Evolutionary conservation across 2,888 invertebrate genomes (phyloP).

Genomic region (Oscheius onirici): DNA sequence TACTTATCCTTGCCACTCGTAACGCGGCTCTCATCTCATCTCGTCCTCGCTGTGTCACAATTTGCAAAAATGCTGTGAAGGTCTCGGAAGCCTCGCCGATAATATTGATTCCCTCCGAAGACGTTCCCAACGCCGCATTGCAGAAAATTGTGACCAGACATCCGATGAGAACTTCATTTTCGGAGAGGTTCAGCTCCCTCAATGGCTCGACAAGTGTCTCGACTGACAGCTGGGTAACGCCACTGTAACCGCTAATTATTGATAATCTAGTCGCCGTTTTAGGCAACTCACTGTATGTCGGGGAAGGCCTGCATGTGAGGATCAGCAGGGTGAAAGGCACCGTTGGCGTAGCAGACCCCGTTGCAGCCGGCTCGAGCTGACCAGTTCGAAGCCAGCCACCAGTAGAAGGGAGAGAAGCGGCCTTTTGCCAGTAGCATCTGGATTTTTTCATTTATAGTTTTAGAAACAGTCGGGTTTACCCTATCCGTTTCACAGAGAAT

Average conservation of each 20-base stretch:
- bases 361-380: slow-evolving; percentile 37
- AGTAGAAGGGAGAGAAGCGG: slow-evolving; percentile 64
- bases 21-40: slow-evolving; percentile 33
- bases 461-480: slow-evolving; percentile 21
- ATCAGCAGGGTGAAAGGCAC: slow-evolving; percentile 60
- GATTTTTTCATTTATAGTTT: neutral
- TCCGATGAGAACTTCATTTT: slow-evolving; percentile 45
- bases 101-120: slow-evolving; percentile 17
- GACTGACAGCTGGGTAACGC: slow-evolving; percentile 41
- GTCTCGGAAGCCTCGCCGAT: slow-evolving; percentile 36
- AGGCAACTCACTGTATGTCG: slow-evolving; percentile 32
- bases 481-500: slow-evolving; percentile 33
- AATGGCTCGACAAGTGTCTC: slow-evolving; percentile 45
- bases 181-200: slow-evolving; percentile 36
- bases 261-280: neutral
- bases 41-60: slow-evolving; percentile 2
- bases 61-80: slow-evolving; percentile 33
- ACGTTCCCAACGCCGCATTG: slow-evolving; percentile 30
- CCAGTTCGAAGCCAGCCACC: slow-evolving; percentile 63
- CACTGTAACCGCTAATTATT: slow-evolving; percentile 29
- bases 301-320: slow-evolving; percentile 35
- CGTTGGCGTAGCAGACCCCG: slow-evolving; percentile 64
- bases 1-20: slow-evolving; percentile 31
- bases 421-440: slow-evolving; percentile 56
- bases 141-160: slow-evolving; percentile 21